A percentile compares a stretch with the other conserved stretches of the same genome.
phyloP scores from a whole-genome alignment of 2,797 vertebrate species.

The Anniella stebbinsi region DNA sequence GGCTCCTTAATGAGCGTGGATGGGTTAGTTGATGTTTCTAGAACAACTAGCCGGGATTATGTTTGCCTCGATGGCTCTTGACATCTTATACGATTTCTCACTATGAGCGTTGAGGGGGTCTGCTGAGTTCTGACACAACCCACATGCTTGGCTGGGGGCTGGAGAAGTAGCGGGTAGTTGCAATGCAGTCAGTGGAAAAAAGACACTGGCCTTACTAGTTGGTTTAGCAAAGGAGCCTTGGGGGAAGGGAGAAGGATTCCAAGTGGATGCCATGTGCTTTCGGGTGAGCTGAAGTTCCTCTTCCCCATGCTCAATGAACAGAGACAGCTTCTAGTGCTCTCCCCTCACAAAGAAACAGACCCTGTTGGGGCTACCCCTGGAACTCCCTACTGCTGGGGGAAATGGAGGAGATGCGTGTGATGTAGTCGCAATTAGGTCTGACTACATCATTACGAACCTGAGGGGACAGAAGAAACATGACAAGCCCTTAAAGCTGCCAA shows the following conservation, averaged over 20 bases:
- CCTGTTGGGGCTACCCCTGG: background rate
- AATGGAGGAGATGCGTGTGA: background rate
- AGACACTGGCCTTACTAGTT: background rate
- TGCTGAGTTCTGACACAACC: background rate
- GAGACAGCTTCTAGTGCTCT: background rate
- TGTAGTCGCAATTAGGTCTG: background rate
- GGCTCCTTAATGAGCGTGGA: constrained; percentile 16
- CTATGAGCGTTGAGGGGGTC: background rate
- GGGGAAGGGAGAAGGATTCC: background rate
- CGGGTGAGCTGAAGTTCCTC: background rate
- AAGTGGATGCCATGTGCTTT: background rate
- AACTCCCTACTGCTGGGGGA: background rate
- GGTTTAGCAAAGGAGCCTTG: background rate
- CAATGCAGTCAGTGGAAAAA: background rate
- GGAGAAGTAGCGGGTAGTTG: background rate
- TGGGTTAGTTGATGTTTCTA: background rate
- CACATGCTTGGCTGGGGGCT: background rate
- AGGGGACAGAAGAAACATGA: constrained; percentile 16
- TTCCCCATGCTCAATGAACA: background rate
- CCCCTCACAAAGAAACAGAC: background rate
- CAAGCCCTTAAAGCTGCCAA: background rate
- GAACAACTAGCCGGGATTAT: background rate
- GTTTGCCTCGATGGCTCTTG: constrained; percentile 9
- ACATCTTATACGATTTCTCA: constrained; percentile 8
- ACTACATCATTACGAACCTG: background rate